Base-by-base conservation (phyloP, 2,888 invertebrate genomes). In the Alloscopus bannaensis region DNA sequence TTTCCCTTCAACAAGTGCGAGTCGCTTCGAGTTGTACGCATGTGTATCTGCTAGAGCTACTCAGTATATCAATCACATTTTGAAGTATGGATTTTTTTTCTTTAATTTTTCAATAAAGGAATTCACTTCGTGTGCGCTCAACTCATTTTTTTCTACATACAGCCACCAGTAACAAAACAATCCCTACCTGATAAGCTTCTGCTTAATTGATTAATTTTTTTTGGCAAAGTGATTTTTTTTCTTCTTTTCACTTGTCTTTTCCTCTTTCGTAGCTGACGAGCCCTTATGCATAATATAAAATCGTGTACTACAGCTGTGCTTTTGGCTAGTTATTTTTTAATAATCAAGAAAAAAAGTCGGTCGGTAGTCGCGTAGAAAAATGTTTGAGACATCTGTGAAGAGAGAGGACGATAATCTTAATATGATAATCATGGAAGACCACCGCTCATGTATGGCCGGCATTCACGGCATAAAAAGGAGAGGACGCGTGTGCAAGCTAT, bases 61-160 rank as follows among this genome's bases (percentile, higher is more conserved):
- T 81, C 81, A 47, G 81, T 81, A 81, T 81, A 81, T 81, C 81
- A 81, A 81, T 81, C 81, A 81, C 60, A 69, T 76, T 75, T 76
- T 76, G 76, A 76, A 76, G 76, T 68, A 69, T 76, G 62, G 76
- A 76, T 76, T 76, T 76, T 69, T 75, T 69, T 69, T 69, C 76
- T n/a, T n/a, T 69, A 76, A 76, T 69, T 76, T 76, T 76, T 76
- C 76, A 76, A 76, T 76, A 68, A 76, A 69, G 68, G 62, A 73
- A 69, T 75, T 75, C 75, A 75, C 66, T 65, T 66, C 75, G 66
- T 75, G 75, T 55, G 73, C 57, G 28, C 42, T 31, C 4, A 26
- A 66, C 28, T 64, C n/a, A n/a, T n/a, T n/a, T n/a, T n/a, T n/a
- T 4, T 8, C 18, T 62, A 65, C 73, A 29, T 47, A 66, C 69